Evolutionary conservation across 2,113 vertebrate genomes (phyloP), one percentile per base, ranked within the genome.

Genomic region (Calypte anna): DNA sequence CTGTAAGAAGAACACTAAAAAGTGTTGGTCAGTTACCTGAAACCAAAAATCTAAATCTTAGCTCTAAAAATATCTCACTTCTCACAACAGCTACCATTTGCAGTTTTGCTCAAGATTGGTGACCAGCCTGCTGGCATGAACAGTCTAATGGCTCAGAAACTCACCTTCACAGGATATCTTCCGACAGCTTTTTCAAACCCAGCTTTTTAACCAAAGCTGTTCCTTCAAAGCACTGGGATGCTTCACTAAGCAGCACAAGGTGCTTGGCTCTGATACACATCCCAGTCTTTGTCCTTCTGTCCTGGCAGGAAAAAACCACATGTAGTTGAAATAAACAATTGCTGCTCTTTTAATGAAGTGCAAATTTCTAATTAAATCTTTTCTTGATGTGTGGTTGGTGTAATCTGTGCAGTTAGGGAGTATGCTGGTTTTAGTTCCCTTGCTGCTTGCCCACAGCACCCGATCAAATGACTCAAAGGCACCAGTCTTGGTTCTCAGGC

Each of bases 321-420:
- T 15, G 5, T 66, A 78, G 54, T 38, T 93, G 91, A 96, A 88
- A 82, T 93, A 96, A 93, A 69, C 64, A 74, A 91, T 59, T 58
- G 66, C 14, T 88, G 23, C 58, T 95, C 82, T 79, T 85, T 89
- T 94, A 97, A 91, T 91, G 95, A 92, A 87, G 16, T 81, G 61
- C 53, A 91, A 62, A 74, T 92, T 93, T 85, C 70, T 94, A 94
- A 96, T 97, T 96, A 97, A 92, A 72, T 28, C 21, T 5, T 91
- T 80, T 10, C 74, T 82, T 82, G 63, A 94, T 68, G 68, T 62
- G 84, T 1, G 25, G 14, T 68, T 90, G 74, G 44, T 57, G 12
- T 63, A 91, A 82, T 57, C 76, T 77, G 55, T 70, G 31, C 7
- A 7, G 82, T 94, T 88, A 58, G 63, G 68, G 43, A 46, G 54